Base-by-base conservation (phyloP, 2,113 vertebrate species). In the Mirza zaza region DNA sequence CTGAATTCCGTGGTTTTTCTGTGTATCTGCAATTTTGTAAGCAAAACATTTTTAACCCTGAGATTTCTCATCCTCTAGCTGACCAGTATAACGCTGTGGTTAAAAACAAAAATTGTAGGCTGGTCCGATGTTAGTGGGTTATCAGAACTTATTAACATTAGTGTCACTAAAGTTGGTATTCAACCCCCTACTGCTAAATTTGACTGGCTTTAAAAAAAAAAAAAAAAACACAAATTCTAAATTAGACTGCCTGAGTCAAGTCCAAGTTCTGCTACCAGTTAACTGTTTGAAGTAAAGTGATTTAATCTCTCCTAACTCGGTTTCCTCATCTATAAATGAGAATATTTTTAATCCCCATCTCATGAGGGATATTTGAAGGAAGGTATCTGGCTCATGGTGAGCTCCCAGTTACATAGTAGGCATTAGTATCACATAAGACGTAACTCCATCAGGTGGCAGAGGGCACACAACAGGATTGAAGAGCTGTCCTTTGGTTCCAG, bases 321-420 rank as follows among this genome's bases (percentile, higher is more conserved):
- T 93, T 63, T 80, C 36, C 29, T 89, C 68, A 68, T 34, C 87
- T 95, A 52, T 48, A 87, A 93, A 67, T 86, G 39, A 81, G 25
- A 71, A 77, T 79, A 48, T 93, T 87, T 95, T 45, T 77, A 77
- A 48, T 50, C 13, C 11, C 25, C 42, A 70, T 45, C 48, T 79
- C 42, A 65, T 20, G 52, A 73, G n/a, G 50, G 8, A 32, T 5
- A 34, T 13, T 52, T 20, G 68, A 14, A 36, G 7, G 32, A 21
- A 25, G 50, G 14, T n/a, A 7, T 36, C 57, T 17, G 9, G 42
- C 39, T 76, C 15, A 8, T 34, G 21, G 9, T 13, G n/a, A 52
- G 36, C 32, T 11, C 36, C 29, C 63, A 29, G 65, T 70, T 34
- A 34, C 21, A 17, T 8, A 8, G 6, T 25, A 18, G 42, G 5